These are phyloP conservation scores for Acronicta leporina DNA, from an alignment of 2,888 invertebrate genomes.

Conservation along the genomic window DNA sequence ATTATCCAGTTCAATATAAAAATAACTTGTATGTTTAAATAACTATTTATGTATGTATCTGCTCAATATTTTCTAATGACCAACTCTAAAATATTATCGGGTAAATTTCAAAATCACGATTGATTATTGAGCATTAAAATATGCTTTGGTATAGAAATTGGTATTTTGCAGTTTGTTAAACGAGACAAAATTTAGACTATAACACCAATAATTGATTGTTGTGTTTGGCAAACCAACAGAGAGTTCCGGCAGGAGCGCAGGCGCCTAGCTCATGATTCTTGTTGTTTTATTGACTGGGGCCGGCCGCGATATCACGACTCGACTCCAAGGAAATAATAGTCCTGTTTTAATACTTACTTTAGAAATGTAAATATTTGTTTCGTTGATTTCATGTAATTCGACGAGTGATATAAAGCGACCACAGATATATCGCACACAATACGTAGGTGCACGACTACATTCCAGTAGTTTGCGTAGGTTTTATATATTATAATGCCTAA, in stretches of 20 bases:
- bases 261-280: constrained; percentile 33
- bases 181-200: constrained; percentile 32
- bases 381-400: constrained; percentile 52
- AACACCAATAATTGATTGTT: constrained; percentile 32
- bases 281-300: constrained; percentile 40
- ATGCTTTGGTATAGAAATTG: constrained; percentile 58
- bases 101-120: constrained; percentile 63
- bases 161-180: constrained; percentile 44
- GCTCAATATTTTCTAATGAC: constrained; percentile 89
- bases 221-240: constrained; percentile 43
- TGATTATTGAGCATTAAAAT: constrained; percentile 65
- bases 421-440: constrained; percentile 55
- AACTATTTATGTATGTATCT: constrained; percentile 67
- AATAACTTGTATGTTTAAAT: constrained; percentile 67
- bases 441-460: constrained; percentile 61
- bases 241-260: constrained; percentile 20
- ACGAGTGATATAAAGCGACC: constrained; percentile 51
- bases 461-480: constrained; percentile 60
- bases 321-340: constrained; percentile 48
- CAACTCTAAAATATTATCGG: constrained; percentile 82
- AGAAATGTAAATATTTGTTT: constrained; percentile 59
- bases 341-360: constrained; percentile 46
- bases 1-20: constrained; percentile 77
- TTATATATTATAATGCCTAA: constrained; percentile 62
- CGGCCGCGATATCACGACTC: constrained; percentile 58